Conservation (phyloP, 2,113 vertebrate genomes). For the Peromyscus leucopus region DNA sequence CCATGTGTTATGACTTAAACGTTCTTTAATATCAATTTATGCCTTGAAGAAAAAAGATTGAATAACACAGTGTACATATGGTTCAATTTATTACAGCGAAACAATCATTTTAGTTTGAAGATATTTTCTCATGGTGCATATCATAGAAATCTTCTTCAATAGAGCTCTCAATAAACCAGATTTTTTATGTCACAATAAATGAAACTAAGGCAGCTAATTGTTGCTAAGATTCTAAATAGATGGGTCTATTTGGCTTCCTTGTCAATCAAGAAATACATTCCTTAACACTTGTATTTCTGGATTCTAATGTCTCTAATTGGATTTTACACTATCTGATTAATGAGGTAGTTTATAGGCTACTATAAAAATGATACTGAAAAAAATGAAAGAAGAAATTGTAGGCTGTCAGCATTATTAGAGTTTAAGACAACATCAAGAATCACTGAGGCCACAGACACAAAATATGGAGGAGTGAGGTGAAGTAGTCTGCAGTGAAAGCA, state of each 20-base stretch:
- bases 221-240: conserved; percentile 92
- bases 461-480: neutral
- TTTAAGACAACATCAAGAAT: conserved; percentile 82
- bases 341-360: conserved; percentile 88
- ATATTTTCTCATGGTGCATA: conserved; percentile 92
- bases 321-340: conserved; percentile 92
- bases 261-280: conserved; percentile 93
- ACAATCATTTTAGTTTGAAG: conserved; percentile 93
- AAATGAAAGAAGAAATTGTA: conserved; percentile 85
- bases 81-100: conserved; percentile 94
- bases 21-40: conserved; percentile 94
- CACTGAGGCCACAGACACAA: conserved; percentile 73
- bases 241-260: conserved; percentile 91
- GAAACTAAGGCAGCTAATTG: conserved; percentile 93
- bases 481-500: neutral
- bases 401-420: conserved; percentile 85
- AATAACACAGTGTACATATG: conserved; percentile 93
- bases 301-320: conserved; percentile 91
- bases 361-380: conserved; percentile 87
- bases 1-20: conserved; percentile 95
- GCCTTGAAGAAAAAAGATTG: conserved; percentile 93
- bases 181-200: conserved; percentile 94
- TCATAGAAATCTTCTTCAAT: conserved; percentile 92
- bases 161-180: conserved; percentile 92
- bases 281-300: conserved; percentile 92